Conservation (phyloP, 2,113 vertebrate genomes). For the human region GRCh38 chrX:67206501-67207000, state of each 20-base stretch:
- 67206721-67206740: not conserved
- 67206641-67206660: not conserved
- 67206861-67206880: not conserved
- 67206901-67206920: not conserved
- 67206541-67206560: not conserved
- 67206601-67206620: not conserved
- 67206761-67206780: not conserved
- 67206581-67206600: not conserved
- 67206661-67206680: not conserved
- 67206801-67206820: not conserved
- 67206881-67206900: not conserved
- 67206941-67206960: not conserved
- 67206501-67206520: not conserved
- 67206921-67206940: not conserved
- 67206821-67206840: not conserved
- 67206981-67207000: not conserved
- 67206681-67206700: not conserved
- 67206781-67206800: not conserved
- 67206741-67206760: not conserved
- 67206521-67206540: not conserved
- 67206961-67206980: not conserved
- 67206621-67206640: not conserved
- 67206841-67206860: not conserved
- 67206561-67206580: not conserved
- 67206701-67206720: not conserved